phyloP scores from a whole-genome alignment of 2,888 invertebrate genomes.

The Venusia cambrica region DNA sequence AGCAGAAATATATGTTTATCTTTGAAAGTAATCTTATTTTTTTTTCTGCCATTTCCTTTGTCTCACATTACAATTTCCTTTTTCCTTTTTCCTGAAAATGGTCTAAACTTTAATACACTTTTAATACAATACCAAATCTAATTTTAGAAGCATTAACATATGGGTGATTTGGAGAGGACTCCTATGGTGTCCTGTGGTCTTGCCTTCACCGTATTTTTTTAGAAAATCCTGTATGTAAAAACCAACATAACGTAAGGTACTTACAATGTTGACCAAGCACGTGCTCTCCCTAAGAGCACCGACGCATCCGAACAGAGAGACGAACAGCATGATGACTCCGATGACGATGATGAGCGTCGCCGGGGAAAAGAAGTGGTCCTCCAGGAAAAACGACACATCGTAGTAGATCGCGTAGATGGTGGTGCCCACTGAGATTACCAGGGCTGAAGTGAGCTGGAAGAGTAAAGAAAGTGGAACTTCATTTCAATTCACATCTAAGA shows the following conservation, averaged over 20 bases:
- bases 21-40: too few relatives aligned
- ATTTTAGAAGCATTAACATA: too few relatives aligned
- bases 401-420: constrained; percentile 86
- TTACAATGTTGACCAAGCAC: constrained; percentile 89
- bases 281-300: constrained; percentile 94
- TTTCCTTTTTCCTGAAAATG: too few relatives aligned
- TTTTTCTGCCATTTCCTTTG: too few relatives aligned
- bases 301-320: constrained; percentile 94
- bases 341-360: constrained; percentile 91
- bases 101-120: too few relatives aligned
- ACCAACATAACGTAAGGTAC: too few relatives aligned
- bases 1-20: too few relatives aligned
- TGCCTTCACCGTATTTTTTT: neutral
- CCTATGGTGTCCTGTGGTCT: too few relatives aligned
- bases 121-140: too few relatives aligned
- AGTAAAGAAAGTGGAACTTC: too few relatives aligned
- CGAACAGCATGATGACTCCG: constrained; percentile 90
- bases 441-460: constrained; percentile 86
- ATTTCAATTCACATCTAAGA: constrained; percentile 3
- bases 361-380: constrained; percentile 88
- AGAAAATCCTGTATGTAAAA: constrained; percentile 4
- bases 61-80: too few relatives aligned
- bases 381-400: constrained; percentile 89
- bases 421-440: constrained; percentile 86
- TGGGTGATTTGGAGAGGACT: too few relatives aligned